These are phyloP conservation scores for Bombus huntii DNA, from an alignment of 1,140 invertebrate genomes.

Conservation along the genomic window DNA sequence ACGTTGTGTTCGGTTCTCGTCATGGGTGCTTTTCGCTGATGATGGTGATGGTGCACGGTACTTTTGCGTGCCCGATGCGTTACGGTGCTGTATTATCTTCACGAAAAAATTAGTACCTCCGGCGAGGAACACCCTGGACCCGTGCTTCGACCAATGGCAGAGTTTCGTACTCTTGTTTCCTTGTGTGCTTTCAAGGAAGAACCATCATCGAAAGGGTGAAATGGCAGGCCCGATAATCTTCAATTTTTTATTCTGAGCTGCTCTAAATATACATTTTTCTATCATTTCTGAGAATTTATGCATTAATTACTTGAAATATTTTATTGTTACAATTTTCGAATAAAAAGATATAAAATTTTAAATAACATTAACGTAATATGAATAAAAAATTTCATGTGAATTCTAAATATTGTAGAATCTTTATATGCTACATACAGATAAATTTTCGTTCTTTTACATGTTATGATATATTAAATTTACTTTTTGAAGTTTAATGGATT, in stretches of 20 bases:
- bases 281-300: neutral
- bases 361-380: neutral
- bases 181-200: constrained; percentile 52
- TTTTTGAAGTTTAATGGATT: no score
- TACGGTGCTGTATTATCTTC: constrained; percentile 71
- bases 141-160: constrained; percentile 24
- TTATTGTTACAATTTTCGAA: neutral
- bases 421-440: no score
- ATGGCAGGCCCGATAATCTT: neutral
- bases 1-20: constrained; percentile 12
- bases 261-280: neutral
- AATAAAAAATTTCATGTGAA: neutral
- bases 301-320: no score
- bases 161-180: constrained; percentile 66
- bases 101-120: constrained; percentile 67
- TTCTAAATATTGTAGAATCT: no score
- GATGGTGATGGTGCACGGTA: constrained; percentile 49
- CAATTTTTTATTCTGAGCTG: neutral
- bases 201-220: neutral
- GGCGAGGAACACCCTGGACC: constrained; percentile 47
- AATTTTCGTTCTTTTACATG: no score
- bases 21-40: constrained; percentile 47
- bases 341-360: neutral
- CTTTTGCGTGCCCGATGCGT: constrained; percentile 66
- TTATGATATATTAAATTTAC: no score